A percentile compares a stretch with the other conserved stretches of the same genome.
Conservation (phyloP, 2,888 invertebrate genomes). For the Drosophila lutescens region DNA sequence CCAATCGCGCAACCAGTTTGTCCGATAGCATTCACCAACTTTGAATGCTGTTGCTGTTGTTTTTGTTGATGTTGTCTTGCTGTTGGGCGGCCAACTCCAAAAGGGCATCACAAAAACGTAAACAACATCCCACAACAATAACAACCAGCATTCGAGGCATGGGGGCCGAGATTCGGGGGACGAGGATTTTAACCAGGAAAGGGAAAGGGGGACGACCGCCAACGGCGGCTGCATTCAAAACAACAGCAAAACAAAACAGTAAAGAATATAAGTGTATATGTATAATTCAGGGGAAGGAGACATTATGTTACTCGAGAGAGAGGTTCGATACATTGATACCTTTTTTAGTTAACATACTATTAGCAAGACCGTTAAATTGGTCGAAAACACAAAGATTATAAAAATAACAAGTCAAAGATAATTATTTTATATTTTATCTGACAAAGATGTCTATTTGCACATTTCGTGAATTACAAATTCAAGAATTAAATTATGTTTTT, state of each 20-base stretch:
- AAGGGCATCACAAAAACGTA: conserved; percentile 64
- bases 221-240: conserved; percentile 53
- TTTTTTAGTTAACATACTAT: neutral
- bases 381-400: too few species aligned
- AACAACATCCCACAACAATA: conserved; percentile 57
- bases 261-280: conserved; percentile 18
- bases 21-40: conserved; percentile 51
- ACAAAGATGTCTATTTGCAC: too few species aligned
- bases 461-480: neutral
- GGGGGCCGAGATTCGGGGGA: conserved; percentile 11
- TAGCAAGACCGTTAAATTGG: neutral
- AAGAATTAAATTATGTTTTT: neutral
- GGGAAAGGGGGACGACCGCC: conserved; percentile 50
- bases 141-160: conserved; percentile 15
- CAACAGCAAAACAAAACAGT: conserved; percentile 54
- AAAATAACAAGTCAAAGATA: too few species aligned
- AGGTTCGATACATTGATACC: neutral
- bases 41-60: conserved; percentile 17
- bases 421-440: too few species aligned
- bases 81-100: conserved; percentile 56
- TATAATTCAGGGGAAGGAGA: neutral
- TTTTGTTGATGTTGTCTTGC: conserved; percentile 12
- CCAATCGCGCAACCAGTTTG: conserved; percentile 50
- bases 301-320: neutral
- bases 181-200: conserved; percentile 19